Percentiles rank a stretch among this genome's conserved stretches.
Conservation (phyloP, 1,140 invertebrate genomes). For the Delia radicum region DNA sequence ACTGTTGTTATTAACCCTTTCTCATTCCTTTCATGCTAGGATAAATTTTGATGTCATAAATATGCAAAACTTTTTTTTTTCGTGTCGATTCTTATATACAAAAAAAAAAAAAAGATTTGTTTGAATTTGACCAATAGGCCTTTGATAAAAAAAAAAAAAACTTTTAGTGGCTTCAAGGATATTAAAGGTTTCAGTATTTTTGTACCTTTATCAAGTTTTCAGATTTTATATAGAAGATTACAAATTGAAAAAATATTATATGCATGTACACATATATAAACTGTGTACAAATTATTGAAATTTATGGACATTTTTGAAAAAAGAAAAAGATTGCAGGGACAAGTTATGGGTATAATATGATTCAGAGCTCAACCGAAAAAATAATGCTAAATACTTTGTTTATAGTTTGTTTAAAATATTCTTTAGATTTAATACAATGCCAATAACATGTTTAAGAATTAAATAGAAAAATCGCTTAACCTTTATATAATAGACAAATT, state of each 20-base stretch:
- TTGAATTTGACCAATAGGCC: conserved; percentile 19
- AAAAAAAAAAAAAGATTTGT: too few species aligned
- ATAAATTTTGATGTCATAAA: conserved; percentile 15
- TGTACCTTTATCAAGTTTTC: background rate
- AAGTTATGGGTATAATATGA: background rate
- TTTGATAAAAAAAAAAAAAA: background rate
- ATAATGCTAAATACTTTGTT: background rate
- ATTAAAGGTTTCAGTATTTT: background rate
- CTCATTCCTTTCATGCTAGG: background rate
- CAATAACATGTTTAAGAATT: background rate
- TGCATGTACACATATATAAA: background rate
- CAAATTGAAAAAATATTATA: background rate
- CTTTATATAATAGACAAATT: background rate
- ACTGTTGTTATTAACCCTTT: background rate
- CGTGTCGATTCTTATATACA: background rate
- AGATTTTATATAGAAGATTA: background rate
- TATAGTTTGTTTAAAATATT: background rate
- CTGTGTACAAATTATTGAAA: background rate
- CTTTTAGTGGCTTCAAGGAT: conserved; percentile 4
- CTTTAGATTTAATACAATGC: background rate
- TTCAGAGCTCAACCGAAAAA: background rate
- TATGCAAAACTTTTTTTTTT: conserved; percentile 6
- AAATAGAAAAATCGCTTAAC: background rate
- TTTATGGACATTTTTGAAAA: background rate
- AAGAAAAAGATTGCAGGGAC: too few species aligned